Evolutionary conservation across 2,113 vertebrate genomes (phyloP).

Genomic region (Chroicocephalus ridibundus): DNA sequence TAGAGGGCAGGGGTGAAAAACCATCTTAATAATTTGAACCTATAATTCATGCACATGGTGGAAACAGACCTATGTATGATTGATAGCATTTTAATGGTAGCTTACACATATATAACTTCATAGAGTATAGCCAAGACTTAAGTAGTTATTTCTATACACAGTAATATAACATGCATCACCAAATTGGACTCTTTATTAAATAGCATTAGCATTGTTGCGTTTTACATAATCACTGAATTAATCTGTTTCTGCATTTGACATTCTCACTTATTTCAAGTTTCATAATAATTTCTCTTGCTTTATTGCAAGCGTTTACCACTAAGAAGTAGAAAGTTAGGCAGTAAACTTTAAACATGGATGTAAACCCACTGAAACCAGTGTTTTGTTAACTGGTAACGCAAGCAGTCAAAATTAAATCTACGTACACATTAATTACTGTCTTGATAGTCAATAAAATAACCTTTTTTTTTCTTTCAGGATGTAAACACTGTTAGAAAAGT

Average conservation of each 20-base stretch:
- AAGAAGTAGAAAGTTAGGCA: background rate
- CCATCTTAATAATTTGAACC: background rate
- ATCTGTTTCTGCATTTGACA: background rate
- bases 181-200: background rate
- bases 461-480: constrained; percentile 31
- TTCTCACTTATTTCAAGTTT: background rate
- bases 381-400: background rate
- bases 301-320: background rate
- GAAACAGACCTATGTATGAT: background rate
- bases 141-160: background rate
- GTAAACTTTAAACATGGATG: background rate
- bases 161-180: background rate
- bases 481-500: constrained; percentile 66
- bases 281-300: background rate
- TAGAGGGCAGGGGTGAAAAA: background rate
- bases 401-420: background rate
- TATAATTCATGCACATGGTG: background rate
- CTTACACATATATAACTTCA: background rate
- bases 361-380: background rate
- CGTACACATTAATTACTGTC: background rate
- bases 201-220: background rate
- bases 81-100: background rate
- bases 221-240: background rate
- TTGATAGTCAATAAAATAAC: background rate
- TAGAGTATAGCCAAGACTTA: background rate